phyloP scores from a whole-genome alignment of 64 coral and sea anemone genomes.

The Cladopsammia gracilis region DNA sequence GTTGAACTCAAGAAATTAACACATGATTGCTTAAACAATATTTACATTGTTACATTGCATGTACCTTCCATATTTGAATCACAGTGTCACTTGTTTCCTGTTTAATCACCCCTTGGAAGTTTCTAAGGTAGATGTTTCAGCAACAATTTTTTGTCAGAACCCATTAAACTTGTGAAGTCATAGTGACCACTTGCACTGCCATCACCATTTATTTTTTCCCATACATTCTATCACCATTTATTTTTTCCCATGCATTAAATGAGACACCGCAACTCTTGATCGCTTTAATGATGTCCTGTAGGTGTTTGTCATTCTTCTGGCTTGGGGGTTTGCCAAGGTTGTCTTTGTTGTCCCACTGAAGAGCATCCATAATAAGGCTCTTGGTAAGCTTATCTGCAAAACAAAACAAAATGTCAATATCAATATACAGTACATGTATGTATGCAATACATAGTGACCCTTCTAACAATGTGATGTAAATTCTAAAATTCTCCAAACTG shows the following conservation, averaged over 20 bases:
- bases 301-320: too few relatives aligned
- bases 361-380: constrained; percentile 16
- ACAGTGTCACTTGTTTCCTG: constrained; percentile 52
- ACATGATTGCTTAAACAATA: too few relatives aligned
- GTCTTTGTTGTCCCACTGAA: constrained; percentile 37
- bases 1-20: too few relatives aligned
- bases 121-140: constrained; percentile 25
- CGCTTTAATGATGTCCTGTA: neutral
- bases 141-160: constrained; percentile 61
- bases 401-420: neutral
- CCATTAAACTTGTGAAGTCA: constrained; percentile 68
- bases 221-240: constrained; percentile 37
- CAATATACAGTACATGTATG: neutral
- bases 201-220: constrained; percentile 69
- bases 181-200: constrained; percentile 48
- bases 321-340: neutral
- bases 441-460: too few relatives aligned
- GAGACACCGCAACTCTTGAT: constrained; percentile 25
- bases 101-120: constrained; percentile 44
- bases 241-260: constrained; percentile 54
- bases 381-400: neutral
- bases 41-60: too few relatives aligned
- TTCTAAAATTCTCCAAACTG: too few relatives aligned
- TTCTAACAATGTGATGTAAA: too few relatives aligned
- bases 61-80: constrained; percentile 53